Conservation (phyloP, 2,113 vertebrate genomes). For the Antigone vipio region DNA sequence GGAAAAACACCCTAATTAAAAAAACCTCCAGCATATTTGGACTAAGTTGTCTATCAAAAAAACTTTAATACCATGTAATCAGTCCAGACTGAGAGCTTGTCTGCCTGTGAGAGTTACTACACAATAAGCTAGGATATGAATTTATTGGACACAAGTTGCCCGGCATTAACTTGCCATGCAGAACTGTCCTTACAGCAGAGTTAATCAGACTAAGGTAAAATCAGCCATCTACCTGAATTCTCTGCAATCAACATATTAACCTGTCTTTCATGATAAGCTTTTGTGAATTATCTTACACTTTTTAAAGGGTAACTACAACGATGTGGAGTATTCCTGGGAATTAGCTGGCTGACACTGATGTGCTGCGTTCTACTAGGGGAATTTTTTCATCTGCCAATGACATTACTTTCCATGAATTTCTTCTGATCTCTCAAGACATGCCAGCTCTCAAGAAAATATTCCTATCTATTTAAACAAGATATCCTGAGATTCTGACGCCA, state of each 20-base stretch:
- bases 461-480: background rate
- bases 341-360: background rate
- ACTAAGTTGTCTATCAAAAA: background rate
- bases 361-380: background rate
- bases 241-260: background rate
- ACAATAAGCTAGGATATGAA: background rate
- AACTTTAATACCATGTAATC: rapidly evolving
- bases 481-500: background rate
- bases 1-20: background rate
- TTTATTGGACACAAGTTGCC: background rate
- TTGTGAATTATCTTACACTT: background rate
- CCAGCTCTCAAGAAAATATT: background rate
- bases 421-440: background rate
- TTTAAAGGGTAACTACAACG: background rate
- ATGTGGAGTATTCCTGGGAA: background rate
- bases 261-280: background rate
- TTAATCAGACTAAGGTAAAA: background rate
- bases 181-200: background rate
- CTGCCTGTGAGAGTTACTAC: background rate
- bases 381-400: background rate
- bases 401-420: background rate
- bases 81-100: background rate
- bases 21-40: background rate
- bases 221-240: background rate
- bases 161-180: background rate